Conservation (phyloP, 2,797 vertebrate species). For the Pseudochirops corinnae region DNA sequence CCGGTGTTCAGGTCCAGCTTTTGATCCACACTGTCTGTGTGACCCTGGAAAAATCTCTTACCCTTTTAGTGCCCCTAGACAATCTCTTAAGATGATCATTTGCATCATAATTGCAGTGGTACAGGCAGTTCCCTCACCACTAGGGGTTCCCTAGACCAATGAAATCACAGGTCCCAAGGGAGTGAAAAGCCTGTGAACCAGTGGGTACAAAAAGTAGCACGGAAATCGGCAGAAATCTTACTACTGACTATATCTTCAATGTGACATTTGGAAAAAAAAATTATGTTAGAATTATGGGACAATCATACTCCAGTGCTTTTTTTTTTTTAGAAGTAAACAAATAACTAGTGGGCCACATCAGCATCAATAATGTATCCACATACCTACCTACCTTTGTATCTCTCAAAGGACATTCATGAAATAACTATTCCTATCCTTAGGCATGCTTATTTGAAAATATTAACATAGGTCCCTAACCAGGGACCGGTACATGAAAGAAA, state of each 20-base stretch:
- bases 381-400: not conserved
- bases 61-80: not conserved
- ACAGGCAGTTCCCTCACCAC: not conserved
- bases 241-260: slow-evolving; percentile 78
- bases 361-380: slow-evolving; percentile 37
- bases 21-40: not conserved
- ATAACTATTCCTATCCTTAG: slow-evolving; percentile 48
- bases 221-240: slow-evolving; percentile 77
- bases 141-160: not conserved
- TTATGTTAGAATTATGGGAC: not conserved
- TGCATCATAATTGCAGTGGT: not conserved
- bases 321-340: slow-evolving; percentile 65
- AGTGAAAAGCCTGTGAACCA: not conserved
- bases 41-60: not conserved
- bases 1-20: not conserved
- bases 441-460: slow-evolving; percentile 47
- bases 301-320: slow-evolving; percentile 57
- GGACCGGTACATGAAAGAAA: slow-evolving; percentile 30
- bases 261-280: not conserved
- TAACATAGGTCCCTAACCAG: slow-evolving; percentile 42
- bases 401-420: slow-evolving; percentile 23
- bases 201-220: slow-evolving; percentile 76
- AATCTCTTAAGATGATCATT: not conserved
- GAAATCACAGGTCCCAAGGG: not conserved
- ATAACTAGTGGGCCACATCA: slow-evolving; percentile 28